Percentiles rank a stretch among this genome's conserved stretches.
Conservation (phyloP, 2,888 invertebrate genomes). For the Polylopha cassiicola region DNA sequence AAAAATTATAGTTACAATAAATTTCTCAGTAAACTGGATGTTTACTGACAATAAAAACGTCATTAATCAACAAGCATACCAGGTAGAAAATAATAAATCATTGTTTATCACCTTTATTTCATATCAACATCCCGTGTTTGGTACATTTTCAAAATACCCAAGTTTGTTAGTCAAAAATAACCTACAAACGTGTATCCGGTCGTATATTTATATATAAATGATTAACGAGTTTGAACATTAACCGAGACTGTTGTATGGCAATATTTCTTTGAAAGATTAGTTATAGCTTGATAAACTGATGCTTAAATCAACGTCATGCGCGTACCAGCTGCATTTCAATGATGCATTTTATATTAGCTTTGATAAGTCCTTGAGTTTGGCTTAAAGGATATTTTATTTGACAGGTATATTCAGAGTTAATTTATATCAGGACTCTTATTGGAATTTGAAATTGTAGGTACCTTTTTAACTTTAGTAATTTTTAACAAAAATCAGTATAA, state of each 20-base stretch:
- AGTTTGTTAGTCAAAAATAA: slow-evolving; percentile 25
- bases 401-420: too few relatives aligned
- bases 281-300: slow-evolving; percentile 24
- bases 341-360: slow-evolving; percentile 13
- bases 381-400: too few relatives aligned
- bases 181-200: slow-evolving; percentile 22
- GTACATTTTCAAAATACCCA: slow-evolving; percentile 18
- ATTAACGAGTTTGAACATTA: slow-evolving; percentile 20
- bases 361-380: slow-evolving; percentile 8
- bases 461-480: too few relatives aligned
- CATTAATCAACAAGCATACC: too few relatives aligned
- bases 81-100: too few relatives aligned
- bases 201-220: slow-evolving; percentile 20
- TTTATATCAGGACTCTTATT: too few relatives aligned
- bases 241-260: slow-evolving; percentile 27
- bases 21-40: too few relatives aligned
- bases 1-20: too few relatives aligned
- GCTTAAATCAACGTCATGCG: slow-evolving; percentile 29
- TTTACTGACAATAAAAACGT: too few relatives aligned
- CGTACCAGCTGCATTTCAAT: slow-evolving; percentile 17
- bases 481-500: too few relatives aligned
- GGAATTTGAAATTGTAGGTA: too few relatives aligned
- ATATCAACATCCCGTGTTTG: slow-evolving; percentile 9
- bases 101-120: slow-evolving; percentile 4
- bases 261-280: slow-evolving; percentile 29